Conservation (phyloP, 2,888 invertebrate genomes). For the Drosophila borborema region DNA sequence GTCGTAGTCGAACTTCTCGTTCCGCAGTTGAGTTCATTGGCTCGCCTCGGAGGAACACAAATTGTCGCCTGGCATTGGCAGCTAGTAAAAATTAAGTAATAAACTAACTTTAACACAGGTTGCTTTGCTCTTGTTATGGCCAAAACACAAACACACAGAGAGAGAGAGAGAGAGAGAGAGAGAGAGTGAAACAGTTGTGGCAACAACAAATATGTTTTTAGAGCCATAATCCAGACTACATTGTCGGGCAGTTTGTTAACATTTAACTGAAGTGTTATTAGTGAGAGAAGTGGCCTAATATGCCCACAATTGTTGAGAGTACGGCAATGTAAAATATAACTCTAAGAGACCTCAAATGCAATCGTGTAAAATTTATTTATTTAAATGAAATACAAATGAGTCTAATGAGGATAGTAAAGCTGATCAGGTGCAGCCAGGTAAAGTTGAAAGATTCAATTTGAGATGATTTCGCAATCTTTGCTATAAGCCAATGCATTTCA, state of each 20-base stretch:
- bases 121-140: slow-evolving; percentile 18
- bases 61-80: slow-evolving; percentile 77
- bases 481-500: too few relatives aligned
- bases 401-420: too few relatives aligned
- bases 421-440: too few relatives aligned
- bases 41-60: slow-evolving; percentile 39
- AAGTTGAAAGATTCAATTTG: too few relatives aligned
- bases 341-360: background rate
- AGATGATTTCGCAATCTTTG: too few relatives aligned
- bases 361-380: background rate
- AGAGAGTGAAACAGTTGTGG: slow-evolving; percentile 26
- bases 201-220: slow-evolving; percentile 49
- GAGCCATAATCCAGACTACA: slow-evolving; percentile 55
- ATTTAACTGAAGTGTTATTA: slow-evolving; percentile 47
- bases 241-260: slow-evolving; percentile 50
- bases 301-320: background rate
- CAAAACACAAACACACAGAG: slow-evolving; percentile 13
- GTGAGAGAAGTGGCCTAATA: slow-evolving; percentile 18
- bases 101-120: slow-evolving; percentile 71
- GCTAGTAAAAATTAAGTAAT: slow-evolving; percentile 79
- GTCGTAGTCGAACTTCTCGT: slow-evolving; percentile 4
- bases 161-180: background rate
- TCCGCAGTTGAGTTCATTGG: slow-evolving; percentile 36
- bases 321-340: background rate
- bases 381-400: background rate